Conservation (phyloP, 2,797 vertebrate genomes). For the Tapera naevia region DNA sequence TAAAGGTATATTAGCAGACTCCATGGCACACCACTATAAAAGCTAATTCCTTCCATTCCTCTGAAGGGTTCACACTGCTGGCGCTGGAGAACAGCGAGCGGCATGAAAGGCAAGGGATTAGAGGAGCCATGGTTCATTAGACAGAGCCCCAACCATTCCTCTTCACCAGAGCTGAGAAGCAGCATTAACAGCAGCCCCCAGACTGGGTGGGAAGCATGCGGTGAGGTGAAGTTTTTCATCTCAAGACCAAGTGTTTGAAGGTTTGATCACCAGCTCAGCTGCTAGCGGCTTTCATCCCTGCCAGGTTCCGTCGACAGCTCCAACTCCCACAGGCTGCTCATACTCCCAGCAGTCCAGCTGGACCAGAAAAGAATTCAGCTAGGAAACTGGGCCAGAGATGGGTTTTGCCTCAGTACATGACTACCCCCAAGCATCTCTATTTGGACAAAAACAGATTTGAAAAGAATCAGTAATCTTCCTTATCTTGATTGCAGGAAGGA, state of each 20-base stretch:
- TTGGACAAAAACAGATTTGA: not conserved
- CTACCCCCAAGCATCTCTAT: not conserved
- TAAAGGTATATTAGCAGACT: not conserved
- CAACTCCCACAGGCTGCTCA: slow-evolving; percentile 35
- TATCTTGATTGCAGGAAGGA: not conserved
- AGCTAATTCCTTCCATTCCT: not conserved
- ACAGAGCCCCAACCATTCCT: not conserved
- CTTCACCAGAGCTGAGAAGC: not conserved
- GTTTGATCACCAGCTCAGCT: slow-evolving; percentile 47
- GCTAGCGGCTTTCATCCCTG: not conserved
- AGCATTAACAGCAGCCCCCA: not conserved
- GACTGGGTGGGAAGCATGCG: not conserved
- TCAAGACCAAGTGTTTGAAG: not conserved
- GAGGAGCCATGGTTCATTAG: not conserved
- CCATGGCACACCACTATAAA: not conserved
- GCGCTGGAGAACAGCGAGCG: not conserved
- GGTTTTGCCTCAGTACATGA: not conserved
- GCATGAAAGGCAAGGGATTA: not conserved
- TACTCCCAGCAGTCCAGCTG: not conserved
- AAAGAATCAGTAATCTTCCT: not conserved
- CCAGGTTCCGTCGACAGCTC: not conserved
- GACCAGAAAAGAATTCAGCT: slow-evolving; percentile 5
- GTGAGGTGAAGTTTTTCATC: not conserved
- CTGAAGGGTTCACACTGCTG: not conserved
- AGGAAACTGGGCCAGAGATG: not conserved